These are phyloP conservation scores for Limnephilus marmoratus DNA, from an alignment of 2,888 invertebrate species.

Conservation along the genomic window DNA sequence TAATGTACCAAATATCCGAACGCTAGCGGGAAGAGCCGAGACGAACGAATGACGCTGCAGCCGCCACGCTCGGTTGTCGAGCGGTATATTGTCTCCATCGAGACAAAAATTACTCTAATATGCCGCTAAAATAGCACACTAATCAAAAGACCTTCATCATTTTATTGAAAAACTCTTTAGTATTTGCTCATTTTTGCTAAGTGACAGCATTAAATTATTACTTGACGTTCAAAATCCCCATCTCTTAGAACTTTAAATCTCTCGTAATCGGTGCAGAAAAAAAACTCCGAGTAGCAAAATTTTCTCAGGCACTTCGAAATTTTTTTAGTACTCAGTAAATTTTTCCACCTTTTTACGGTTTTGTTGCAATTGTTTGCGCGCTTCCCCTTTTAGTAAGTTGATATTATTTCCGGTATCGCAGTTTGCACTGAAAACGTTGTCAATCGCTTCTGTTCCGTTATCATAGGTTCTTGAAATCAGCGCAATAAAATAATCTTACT, in stretches of 20 bases:
- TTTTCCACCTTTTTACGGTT: background rate
- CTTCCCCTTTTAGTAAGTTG: background rate
- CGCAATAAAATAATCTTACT: background rate
- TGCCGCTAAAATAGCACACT: background rate
- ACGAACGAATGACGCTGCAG: conserved; percentile 21
- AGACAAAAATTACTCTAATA: background rate
- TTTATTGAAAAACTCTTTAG: background rate
- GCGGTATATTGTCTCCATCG: conserved; percentile 7
- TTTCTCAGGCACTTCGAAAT: background rate
- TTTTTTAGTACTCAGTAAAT: background rate
- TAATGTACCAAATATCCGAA: conserved; percentile 6
- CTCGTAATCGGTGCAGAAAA: background rate
- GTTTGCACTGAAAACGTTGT: conserved; percentile 27
- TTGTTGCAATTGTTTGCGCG: background rate
- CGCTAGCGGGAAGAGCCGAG: conserved; percentile 36
- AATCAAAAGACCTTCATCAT: background rate
- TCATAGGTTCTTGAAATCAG: conserved; percentile 25
- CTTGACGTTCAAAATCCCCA: background rate
- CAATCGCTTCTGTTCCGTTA: conserved; percentile 35
- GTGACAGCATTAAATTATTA: background rate
- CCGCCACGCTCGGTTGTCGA: conserved; percentile 34
- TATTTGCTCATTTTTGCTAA: background rate
- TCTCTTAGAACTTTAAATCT: background rate
- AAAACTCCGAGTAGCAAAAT: background rate
- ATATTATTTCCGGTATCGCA: conserved; percentile 4